Evolutionary conservation across 30 jellyfish, hydroid and myxozoan genomes (phyloP).

Genomic region (Hydractinia echinata): DNA sequence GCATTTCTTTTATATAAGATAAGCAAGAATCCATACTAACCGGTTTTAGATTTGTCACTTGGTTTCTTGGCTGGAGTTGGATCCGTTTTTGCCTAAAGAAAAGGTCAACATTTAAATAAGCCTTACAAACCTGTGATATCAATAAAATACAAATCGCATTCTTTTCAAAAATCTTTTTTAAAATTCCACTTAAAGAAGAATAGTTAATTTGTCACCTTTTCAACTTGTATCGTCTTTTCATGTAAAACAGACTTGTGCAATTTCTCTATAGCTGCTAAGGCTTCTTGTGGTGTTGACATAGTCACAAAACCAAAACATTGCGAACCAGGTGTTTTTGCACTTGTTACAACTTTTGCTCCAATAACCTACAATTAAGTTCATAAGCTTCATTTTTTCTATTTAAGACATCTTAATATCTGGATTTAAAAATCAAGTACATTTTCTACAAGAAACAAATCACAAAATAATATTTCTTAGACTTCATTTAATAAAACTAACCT

Average conservation of each 20-base stretch:
- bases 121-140: not conserved
- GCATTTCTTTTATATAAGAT: too few species aligned
- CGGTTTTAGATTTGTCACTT: conserved; percentile 32
- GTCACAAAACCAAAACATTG: conserved; percentile 97
- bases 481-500: conserved; percentile 43
- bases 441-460: not conserved
- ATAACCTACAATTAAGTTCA: conserved; percentile 55
- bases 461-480: not conserved
- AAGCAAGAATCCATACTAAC: conserved; percentile 13
- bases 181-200: not conserved
- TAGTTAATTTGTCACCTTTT: conserved; percentile 53
- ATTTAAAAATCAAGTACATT: not conserved
- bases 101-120: not conserved
- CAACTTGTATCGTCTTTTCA: conserved; percentile 76
- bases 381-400: not conserved
- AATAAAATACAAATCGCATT: not conserved
- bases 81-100: conserved; percentile 88
- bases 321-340: conserved; percentile 96
- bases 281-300: conserved; percentile 79
- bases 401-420: not conserved
- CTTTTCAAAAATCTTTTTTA: not conserved
- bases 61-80: conserved; percentile 86
- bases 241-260: conserved; percentile 71
- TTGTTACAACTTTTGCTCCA: conserved; percentile 98
- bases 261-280: conserved; percentile 67